These are phyloP conservation scores for Stylophora pistillata DNA, from an alignment of 64 coral and sea anemone species.

Conservation along the genomic window DNA sequence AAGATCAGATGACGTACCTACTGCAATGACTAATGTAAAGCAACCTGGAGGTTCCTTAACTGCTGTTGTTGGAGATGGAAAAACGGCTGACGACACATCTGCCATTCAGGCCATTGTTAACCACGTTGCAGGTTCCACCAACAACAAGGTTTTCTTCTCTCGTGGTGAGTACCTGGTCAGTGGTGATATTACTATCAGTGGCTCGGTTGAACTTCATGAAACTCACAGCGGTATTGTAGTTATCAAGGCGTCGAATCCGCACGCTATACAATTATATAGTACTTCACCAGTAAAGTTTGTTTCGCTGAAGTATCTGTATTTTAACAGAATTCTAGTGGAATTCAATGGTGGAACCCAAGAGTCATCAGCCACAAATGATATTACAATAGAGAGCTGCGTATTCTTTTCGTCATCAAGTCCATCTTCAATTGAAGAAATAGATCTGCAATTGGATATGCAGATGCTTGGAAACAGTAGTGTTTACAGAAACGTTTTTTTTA, in stretches of 20 bases:
- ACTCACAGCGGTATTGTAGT: too few species aligned
- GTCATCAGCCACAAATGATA: not conserved
- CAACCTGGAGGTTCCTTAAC: constrained; percentile 3
- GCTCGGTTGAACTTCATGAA: not conserved
- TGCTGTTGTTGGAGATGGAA: constrained; percentile 20
- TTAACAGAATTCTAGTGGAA: constrained; percentile 20
- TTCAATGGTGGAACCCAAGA: not conserved
- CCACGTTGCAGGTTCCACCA: not conserved
- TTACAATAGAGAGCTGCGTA: not conserved
- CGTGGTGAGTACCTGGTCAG: constrained; percentile 37
- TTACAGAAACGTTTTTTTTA: not conserved
- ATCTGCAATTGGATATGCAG: not conserved
- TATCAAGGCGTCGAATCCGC: not conserved
- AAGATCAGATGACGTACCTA: not conserved
- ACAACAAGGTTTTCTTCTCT: constrained; percentile 37
- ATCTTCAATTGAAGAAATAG: not conserved
- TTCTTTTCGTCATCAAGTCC: constrained; percentile 1
- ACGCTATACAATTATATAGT: not conserved
- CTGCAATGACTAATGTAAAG: constrained; percentile 16
- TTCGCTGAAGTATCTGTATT: not conserved
- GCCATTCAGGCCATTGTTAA: constrained; percentile 35
- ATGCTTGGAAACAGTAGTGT: not conserved
- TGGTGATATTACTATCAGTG: not conserved
- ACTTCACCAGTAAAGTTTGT: not conserved
- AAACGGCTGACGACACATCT: not conserved